Conservation (phyloP, 2,113 vertebrate genomes). For the Delphinapterus leucas region DNA sequence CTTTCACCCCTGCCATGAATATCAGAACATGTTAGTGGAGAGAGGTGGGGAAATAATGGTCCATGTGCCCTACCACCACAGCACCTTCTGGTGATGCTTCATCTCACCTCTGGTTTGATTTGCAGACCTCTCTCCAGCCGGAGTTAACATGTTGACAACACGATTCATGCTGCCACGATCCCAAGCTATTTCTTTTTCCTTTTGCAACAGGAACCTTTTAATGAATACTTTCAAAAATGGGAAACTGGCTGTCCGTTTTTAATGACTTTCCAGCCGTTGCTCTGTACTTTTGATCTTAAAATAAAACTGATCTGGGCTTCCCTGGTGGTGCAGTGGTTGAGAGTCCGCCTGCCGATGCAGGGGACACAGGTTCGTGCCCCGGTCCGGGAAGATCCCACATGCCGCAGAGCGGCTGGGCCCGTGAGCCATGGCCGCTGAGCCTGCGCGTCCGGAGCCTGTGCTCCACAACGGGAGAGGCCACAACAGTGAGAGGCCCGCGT, state of each 20-base stretch:
- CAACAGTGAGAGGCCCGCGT: too few species aligned
- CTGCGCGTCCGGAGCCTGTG: too few species aligned
- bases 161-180: background rate
- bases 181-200: background rate
- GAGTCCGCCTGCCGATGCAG: too few species aligned
- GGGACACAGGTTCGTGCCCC: too few species aligned
- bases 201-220: background rate
- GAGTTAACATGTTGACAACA: too few species aligned
- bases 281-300: slow-evolving; percentile 9
- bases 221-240: background rate
- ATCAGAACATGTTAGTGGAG: background rate
- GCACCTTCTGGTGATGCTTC: background rate
- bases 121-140: background rate
- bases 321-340: too few species aligned
- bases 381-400: too few species aligned
- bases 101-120: background rate
- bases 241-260: background rate
- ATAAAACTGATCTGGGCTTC: background rate
- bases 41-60: fast-evolving
- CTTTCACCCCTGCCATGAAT: background rate
- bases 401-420: too few species aligned
- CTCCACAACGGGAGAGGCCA: too few species aligned
- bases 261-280: background rate
- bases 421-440: too few species aligned
- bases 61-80: background rate